Base-by-base conservation (phyloP, 2,888 invertebrate genomes). In the Noctua comes region DNA sequence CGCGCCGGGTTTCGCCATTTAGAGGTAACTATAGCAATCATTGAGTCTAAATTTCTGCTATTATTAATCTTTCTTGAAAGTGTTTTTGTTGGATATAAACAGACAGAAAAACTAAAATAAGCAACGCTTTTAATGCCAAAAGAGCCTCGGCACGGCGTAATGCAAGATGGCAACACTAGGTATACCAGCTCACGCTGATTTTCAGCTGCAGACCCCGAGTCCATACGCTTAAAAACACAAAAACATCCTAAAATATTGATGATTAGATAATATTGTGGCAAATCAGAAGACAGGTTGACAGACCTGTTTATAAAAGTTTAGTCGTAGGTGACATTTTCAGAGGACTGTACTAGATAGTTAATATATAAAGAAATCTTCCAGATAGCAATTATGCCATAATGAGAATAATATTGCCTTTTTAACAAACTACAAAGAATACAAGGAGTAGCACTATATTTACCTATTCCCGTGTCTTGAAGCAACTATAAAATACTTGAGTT, bases 1-100 rank as follows among this genome's bases (percentile, higher is more conserved):
- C 95, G 0, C 97, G 97, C 8, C 95, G 97, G 79, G 96, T 97
- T 69, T 97, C 97, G 18, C 98, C 98, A 5, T 98, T 98, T 83
- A 96, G 97, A 90, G 98, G 98, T 91, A n/a, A n/a, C n/a, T n/a
- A 91, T 66, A 43, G 6, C 21, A 27, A n/a, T 13, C 13, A 57
- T 5, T n/a, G n/a, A 57, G n/a, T 13, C 5, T 27, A 27, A 59
- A 5, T 62, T 62, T 31, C 59, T 2, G 18, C 16, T 62, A 2
- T 18, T 18, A 18, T 62, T 31, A 18, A 1, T 27, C 16, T 59
- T 59, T 16, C 59, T 57, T 1, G n/a, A 27, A n/a, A 11, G n/a
- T n/a, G 24, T 24, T 0, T 13, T 57, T 31, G 2, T 62, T 27
- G 59, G 18, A 62, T 27, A 8, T 8, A 62, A 62, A 18, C 27